Evolutionary conservation across 2,113 vertebrate species (phyloP).

Genomic region (Oryzias celebensis): DNA sequence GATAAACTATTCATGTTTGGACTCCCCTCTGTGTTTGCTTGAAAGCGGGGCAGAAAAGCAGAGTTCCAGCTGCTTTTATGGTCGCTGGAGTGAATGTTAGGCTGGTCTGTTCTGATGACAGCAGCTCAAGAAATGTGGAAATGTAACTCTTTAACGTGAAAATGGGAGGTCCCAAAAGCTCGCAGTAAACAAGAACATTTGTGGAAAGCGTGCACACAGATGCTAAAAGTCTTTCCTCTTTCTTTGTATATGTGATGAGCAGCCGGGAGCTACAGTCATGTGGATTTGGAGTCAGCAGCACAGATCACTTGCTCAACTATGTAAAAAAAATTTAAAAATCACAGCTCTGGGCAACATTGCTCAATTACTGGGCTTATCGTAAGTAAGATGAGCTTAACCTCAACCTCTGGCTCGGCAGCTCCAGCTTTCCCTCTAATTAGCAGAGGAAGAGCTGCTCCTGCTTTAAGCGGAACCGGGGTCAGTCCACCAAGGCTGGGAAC

Average conservation of each 20-base stretch:
- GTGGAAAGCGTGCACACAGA: no score
- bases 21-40: slow-evolving; percentile 61
- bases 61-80: no score
- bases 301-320: slow-evolving; percentile 39
- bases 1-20: slow-evolving; percentile 45
- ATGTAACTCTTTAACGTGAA: not conserved
- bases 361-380: slow-evolving; percentile 61
- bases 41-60: slow-evolving; percentile 22
- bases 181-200: no score
- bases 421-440: slow-evolving; percentile 63
- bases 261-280: slow-evolving; percentile 8
- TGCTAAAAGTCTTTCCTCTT: not conserved
- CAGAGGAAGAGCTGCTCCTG: slow-evolving; percentile 26
- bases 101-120: slow-evolving; percentile 36
- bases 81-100: slow-evolving; percentile 48
- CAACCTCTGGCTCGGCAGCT: slow-evolving; percentile 48
- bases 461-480: slow-evolving; percentile 47
- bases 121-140: not conserved
- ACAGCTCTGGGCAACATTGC: slow-evolving; percentile 36
- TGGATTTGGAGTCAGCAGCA: slow-evolving; percentile 33
- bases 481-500: slow-evolving; percentile 56
- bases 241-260: not conserved
- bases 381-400: slow-evolving; percentile 61
- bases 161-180: no score
- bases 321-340: slow-evolving; percentile 17